Evolutionary conservation across 2,797 vertebrate species (phyloP), one percentile per base, ranked within the genome.

Genomic region (Apogon talboti): DNA sequence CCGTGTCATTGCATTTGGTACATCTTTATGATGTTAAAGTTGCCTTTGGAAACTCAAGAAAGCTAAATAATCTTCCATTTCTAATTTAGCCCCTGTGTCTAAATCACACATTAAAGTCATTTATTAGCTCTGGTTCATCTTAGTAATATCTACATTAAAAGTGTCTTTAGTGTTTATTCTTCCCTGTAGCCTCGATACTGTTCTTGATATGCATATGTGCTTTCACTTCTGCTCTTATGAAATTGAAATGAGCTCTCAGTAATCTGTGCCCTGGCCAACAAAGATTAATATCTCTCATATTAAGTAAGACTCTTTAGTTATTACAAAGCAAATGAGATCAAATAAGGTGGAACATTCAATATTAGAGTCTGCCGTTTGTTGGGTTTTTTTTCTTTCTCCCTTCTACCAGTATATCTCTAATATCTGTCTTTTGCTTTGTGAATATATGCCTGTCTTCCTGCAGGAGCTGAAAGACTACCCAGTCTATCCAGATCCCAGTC

Each of bases 391-490:
- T 13, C 41, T 50, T 10, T 50, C 13, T 55, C 3, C 7, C 11
- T 41, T 28, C 5, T 6, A 15, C 64, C 6, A 28, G 14, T 54
- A 11, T 15, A 7, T 2, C 9, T 2, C 16, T 44, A 3, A 21
- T 51, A 2, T 56, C 11, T 16, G 2, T 50, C 7, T 62, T 19
- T 42, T 15, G 13, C 2, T 58, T 33, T 53, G 24, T 71, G 55
- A 59, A 48, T 44, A 14, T 69, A 18, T 49, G 14, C 45, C 18
- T 60, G 30, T 38, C 9, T 52, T n/a, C 78, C 10, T 76, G 18
- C 80, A 99, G 97, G 96, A 96, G 76, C 86, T 98, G 62, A 97
- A 96, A 37, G 97, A 95, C 65, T 97, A 96, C 78, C 96, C 96
- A 4, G 95, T 96, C 65, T 95, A 98, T 74, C 96, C 96, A n/a